A percentile compares a stretch with the other conserved stretches of the same genome.
Conservation (phyloP, 2,888 invertebrate species). For the Caenorhabditis sp. region DNA sequence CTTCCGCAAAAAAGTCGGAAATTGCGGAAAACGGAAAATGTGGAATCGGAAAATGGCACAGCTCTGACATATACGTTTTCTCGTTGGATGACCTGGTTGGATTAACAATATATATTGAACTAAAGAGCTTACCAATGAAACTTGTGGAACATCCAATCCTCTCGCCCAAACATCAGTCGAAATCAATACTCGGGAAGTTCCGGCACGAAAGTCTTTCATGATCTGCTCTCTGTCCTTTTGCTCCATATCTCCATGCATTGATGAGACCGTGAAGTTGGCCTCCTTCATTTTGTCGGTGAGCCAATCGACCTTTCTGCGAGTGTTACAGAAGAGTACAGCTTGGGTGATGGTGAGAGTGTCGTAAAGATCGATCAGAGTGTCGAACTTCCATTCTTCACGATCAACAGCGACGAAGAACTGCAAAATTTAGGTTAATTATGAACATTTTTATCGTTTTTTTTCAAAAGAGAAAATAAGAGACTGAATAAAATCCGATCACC, state of each 20-base stretch:
- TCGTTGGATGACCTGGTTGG: too few relatives aligned
- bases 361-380: constrained; percentile 96
- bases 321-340: constrained; percentile 99
- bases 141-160: constrained; percentile 98
- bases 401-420: constrained; percentile 97
- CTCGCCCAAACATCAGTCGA: constrained; percentile 99
- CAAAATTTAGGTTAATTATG: background rate
- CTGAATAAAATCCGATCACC: too few relatives aligned
- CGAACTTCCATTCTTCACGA: constrained; percentile 99
- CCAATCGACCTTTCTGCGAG: constrained; percentile 89
- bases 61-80: too few relatives aligned
- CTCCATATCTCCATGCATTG: constrained; percentile 88
- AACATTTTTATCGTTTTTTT: too few relatives aligned
- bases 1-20: too few relatives aligned
- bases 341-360: constrained; percentile 98
- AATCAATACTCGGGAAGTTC: constrained; percentile 81
- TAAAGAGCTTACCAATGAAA: constrained; percentile 80
- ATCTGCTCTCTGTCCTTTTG: constrained; percentile 98
- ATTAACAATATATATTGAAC: too few relatives aligned
- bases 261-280: constrained; percentile 97
- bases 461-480: too few relatives aligned
- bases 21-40: too few relatives aligned
- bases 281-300: constrained; percentile 98
- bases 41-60: too few relatives aligned
- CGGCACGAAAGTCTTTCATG: constrained; percentile 76